Evolutionary conservation across 2,888 invertebrate species (phyloP).

Genomic region (Bellardia pandia): DNA sequence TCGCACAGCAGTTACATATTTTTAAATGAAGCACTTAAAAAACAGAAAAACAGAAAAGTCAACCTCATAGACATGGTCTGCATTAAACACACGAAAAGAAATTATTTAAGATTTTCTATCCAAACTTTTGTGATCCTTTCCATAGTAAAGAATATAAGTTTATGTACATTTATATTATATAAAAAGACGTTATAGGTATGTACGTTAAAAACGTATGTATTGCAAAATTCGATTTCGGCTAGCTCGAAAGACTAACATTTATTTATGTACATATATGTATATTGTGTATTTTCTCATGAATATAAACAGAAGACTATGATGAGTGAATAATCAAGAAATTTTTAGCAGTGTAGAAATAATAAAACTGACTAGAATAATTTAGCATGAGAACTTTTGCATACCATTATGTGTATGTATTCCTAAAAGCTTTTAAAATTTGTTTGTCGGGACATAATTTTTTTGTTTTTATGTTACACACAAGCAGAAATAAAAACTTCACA

Average conservation of each 20-base stretch:
- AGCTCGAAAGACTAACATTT: too few relatives aligned
- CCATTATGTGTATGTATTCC: not conserved
- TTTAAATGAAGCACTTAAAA: conserved; percentile 10
- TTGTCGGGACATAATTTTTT: conserved; percentile 52
- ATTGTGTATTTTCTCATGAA: too few relatives aligned
- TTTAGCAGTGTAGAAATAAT: conserved; percentile 13
- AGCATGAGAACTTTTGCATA: not conserved
- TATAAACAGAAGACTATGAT: too few relatives aligned
- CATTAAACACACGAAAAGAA: not conserved
- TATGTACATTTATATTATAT: too few relatives aligned
- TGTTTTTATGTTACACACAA: conserved; percentile 31
- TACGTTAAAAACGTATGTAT: too few relatives aligned
- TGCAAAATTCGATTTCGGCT: too few relatives aligned
- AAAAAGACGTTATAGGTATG: too few relatives aligned
- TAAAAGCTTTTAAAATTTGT: conserved; percentile 57
- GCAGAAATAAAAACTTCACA: conserved; percentile 30
- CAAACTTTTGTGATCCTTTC: too few relatives aligned
- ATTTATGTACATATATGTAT: too few relatives aligned
- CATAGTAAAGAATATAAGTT: too few relatives aligned
- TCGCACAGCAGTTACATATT: conserved; percentile 19
- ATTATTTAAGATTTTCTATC: not conserved
- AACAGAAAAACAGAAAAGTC: not conserved
- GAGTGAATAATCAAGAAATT: not conserved
- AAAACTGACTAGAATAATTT: not conserved
- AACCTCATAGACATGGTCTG: not conserved